Percentiles rank a stretch among this genome's conserved stretches.
phyloP scores from a whole-genome alignment of 1,140 invertebrate species.

The Carposina sasakii region DNA sequence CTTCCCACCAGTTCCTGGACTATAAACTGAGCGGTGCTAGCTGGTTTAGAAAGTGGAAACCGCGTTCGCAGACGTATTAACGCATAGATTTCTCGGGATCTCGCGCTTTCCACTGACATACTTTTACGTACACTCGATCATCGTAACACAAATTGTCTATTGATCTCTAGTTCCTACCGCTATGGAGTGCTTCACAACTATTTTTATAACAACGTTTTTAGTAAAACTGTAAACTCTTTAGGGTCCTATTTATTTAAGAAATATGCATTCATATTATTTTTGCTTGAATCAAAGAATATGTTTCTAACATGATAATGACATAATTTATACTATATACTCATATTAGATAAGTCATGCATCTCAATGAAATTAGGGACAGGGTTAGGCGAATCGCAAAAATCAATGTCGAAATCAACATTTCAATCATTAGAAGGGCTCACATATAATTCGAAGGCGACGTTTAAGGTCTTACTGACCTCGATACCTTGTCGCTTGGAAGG shows the following conservation, averaged over 20 bases:
- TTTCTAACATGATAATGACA: no score
- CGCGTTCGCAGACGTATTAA: slow-evolving; percentile 39
- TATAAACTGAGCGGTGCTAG: slow-evolving; percentile 49
- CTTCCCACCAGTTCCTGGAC: slow-evolving; percentile 54
- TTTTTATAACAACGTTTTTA: no score
- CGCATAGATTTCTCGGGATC: slow-evolving; percentile 64
- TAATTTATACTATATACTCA: no score
- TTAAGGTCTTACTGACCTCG: slow-evolving; percentile 59
- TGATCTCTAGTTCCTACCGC: no score
- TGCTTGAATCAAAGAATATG: no score
- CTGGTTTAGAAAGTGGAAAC: slow-evolving; percentile 67
- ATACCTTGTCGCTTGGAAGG: slow-evolving; percentile 47
- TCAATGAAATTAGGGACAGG: slow-evolving; percentile 37
- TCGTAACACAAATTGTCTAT: no score
- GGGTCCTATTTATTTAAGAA: no score
- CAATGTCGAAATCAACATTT: slow-evolving; percentile 57
- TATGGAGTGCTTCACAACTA: no score
- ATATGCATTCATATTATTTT: no score
- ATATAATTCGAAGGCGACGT: slow-evolving; percentile 56
- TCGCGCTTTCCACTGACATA: slow-evolving; percentile 67
- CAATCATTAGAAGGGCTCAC: slow-evolving; percentile 63
- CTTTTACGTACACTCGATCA: no score
- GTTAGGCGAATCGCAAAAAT: slow-evolving; percentile 49
- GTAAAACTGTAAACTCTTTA: no score
- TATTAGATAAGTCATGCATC: no score